phyloP scores from a whole-genome alignment of 2,797 vertebrate species.

The Bucorvus abyssinicus region DNA sequence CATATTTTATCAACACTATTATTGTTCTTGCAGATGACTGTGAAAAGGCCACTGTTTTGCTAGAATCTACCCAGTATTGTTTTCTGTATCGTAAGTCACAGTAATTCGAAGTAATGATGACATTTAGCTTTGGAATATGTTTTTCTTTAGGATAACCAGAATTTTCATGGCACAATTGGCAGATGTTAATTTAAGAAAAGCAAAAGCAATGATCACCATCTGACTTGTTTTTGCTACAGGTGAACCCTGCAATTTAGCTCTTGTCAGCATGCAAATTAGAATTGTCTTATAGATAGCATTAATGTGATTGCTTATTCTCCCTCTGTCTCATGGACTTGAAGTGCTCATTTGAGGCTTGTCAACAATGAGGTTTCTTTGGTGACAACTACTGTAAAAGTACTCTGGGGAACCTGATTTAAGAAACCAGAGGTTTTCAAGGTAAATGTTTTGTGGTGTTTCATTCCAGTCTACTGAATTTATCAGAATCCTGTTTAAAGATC shows the following conservation, averaged over 20 bases:
- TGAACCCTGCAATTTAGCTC: constrained; percentile 60
- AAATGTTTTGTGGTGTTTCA: constrained; percentile 18
- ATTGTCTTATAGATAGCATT: constrained; percentile 34
- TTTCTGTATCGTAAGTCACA: not conserved
- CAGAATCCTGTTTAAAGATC: constrained; percentile 40
- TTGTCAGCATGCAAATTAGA: constrained; percentile 57
- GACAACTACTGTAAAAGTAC: constrained; percentile 48
- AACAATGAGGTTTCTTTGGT: constrained; percentile 46
- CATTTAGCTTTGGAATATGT: not conserved
- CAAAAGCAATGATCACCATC: constrained; percentile 7
- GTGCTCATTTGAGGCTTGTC: constrained; percentile 24
- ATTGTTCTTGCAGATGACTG: not conserved
- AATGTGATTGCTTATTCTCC: constrained; percentile 30
- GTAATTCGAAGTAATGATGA: not conserved
- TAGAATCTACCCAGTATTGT: not conserved
- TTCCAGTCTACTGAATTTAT: not conserved
- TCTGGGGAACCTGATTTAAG: constrained; percentile 3
- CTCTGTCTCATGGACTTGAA: constrained; percentile 37
- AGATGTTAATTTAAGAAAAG: constrained; percentile 32
- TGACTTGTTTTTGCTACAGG: constrained; percentile 38
- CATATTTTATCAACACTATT: not conserved
- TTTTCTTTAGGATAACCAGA: constrained; percentile 8
- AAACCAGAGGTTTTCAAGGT: constrained; percentile 31
- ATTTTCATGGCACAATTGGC: constrained; percentile 29
- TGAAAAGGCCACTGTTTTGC: constrained; percentile 6